Evolutionary conservation across 2,797 vertebrate genomes (phyloP).

Genomic region (Heteromormyrus szaboi): DNA sequence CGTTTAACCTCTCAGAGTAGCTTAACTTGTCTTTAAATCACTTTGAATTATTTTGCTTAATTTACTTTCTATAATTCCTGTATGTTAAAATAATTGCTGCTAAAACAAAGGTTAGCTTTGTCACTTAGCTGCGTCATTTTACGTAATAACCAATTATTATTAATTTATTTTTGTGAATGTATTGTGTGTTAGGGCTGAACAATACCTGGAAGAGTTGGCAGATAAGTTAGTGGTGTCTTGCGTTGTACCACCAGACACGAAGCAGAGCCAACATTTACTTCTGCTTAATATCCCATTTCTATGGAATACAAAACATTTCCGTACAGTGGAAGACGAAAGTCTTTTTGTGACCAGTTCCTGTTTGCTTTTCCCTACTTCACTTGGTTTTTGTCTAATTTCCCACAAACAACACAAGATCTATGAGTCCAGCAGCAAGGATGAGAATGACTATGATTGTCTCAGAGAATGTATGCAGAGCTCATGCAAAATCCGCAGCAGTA

Average conservation of each 20-base stretch:
- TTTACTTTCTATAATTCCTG: not conserved
- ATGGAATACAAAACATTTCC: not conserved
- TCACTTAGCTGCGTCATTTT: not conserved
- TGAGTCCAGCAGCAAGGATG: not conserved
- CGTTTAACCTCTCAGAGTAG: not conserved
- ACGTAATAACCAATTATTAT: not conserved
- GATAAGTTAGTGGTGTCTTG: not conserved
- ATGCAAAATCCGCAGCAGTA: not conserved
- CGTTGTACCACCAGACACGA: not conserved
- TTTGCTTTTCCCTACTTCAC: not conserved
- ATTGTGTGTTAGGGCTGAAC: not conserved
- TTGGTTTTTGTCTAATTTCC: not conserved
- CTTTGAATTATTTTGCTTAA: not conserved
- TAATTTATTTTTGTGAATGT: not conserved
- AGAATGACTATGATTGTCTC: not conserved
- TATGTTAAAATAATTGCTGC: not conserved
- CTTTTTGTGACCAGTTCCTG: not conserved
- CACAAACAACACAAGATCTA: not conserved
- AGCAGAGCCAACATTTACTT: not conserved
- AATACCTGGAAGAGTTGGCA: not conserved
- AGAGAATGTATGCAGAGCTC: not conserved
- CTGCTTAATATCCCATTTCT: not conserved
- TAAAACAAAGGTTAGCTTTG: not conserved
- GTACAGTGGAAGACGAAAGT: not conserved
- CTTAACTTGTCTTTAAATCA: not conserved